A percentile compares a stretch with the other conserved stretches of the same genome.
Evolutionary conservation across 2,797 vertebrate genomes (phyloP).

Genomic region (Ceryle rudis): DNA sequence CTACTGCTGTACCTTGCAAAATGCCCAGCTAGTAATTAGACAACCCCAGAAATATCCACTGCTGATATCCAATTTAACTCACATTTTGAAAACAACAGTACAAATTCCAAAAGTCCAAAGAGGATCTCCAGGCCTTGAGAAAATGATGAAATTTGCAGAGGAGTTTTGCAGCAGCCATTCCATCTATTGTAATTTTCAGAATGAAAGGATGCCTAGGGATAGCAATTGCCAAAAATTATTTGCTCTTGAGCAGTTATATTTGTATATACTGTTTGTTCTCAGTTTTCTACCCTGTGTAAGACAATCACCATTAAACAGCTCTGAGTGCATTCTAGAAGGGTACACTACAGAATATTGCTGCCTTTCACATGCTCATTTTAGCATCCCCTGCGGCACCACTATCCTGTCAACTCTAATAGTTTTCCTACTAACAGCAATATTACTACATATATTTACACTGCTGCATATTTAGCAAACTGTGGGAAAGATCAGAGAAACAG

Average conservation of each 20-base stretch:
- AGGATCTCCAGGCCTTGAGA: neutral
- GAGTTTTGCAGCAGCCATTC: neutral
- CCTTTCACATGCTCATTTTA: neutral
- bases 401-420: neutral
- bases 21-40: neutral
- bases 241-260: neutral
- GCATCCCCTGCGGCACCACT: neutral
- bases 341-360: neutral
- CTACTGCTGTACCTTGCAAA: neutral
- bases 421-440: neutral
- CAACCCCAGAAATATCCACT: neutral
- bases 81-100: neutral
- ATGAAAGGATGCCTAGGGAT: neutral
- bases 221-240: neutral
- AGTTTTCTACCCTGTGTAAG: neutral
- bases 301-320: neutral
- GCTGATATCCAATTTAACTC: neutral
- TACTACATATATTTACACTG: neutral
- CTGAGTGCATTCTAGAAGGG: neutral
- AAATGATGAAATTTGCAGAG: neutral
- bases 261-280: neutral
- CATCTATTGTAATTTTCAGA: neutral
- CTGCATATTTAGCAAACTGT: neutral
- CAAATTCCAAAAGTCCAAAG: neutral
- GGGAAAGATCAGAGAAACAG: neutral